Conservation (phyloP, 2,113 vertebrate genomes). For the Ariopsis seemanni region DNA sequence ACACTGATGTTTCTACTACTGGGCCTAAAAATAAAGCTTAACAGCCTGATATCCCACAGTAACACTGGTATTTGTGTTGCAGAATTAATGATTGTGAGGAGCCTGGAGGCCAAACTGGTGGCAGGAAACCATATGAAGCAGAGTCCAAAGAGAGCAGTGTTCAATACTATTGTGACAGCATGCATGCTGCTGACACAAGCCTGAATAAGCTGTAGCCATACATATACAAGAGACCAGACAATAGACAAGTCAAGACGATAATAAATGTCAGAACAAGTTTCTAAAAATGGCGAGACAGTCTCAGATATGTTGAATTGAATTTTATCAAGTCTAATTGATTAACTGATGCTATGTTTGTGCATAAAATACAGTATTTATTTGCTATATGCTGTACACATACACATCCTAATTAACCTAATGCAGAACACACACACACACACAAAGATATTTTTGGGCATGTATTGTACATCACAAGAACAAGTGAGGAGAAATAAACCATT, state of each 20-base stretch:
- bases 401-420: background rate
- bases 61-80: constrained; percentile 13
- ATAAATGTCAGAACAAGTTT: constrained; percentile 8
- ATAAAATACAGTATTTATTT: background rate
- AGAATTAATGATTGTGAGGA: constrained; percentile 29
- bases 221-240: background rate
- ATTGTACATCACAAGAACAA: background rate
- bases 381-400: background rate
- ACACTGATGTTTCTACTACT: background rate
- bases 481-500: background rate
- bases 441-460: background rate
- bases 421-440: background rate
- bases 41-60: background rate
- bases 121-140: constrained; percentile 3
- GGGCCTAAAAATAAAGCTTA: background rate
- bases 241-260: constrained; percentile 7
- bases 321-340: background rate
- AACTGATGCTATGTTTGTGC: background rate
- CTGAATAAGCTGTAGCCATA: constrained; percentile 31
- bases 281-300: background rate
- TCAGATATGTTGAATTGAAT: background rate
- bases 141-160: constrained; percentile 14
- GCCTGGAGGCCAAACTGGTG: constrained; percentile 32
- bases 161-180: constrained; percentile 30
- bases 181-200: background rate